These are phyloP conservation scores for Pantala flavescens DNA, from an alignment of 1,140 invertebrate species.

Conservation along the genomic window DNA sequence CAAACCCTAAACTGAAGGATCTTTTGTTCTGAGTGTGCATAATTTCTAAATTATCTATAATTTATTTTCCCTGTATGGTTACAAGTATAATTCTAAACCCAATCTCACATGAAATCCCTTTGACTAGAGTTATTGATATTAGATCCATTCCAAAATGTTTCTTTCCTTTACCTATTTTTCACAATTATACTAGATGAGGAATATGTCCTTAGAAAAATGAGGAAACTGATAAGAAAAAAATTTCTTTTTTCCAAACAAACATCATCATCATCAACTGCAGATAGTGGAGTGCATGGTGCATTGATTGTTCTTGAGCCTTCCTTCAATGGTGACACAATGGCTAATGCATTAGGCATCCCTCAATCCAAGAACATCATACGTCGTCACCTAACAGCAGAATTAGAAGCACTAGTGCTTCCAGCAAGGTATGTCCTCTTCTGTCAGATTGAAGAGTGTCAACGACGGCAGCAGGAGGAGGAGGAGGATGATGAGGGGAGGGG, in stretches of 20 bases:
- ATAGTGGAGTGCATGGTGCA: conserved; percentile 87
- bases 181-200: too few species aligned
- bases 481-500: not conserved
- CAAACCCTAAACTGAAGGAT: too few species aligned
- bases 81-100: too few species aligned
- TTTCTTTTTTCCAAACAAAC: too few species aligned
- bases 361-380: conserved; percentile 87
- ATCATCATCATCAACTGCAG: conserved; percentile 34
- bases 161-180: too few species aligned
- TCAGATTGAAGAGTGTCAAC: conserved; percentile 45
- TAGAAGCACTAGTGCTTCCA: conserved; percentile 78
- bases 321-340: conserved; percentile 89
- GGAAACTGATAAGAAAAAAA: too few species aligned
- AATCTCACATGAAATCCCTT: too few species aligned
- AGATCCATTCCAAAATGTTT: too few species aligned
- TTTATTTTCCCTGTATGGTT: not conserved
- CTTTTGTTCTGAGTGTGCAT: too few species aligned
- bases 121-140: too few species aligned
- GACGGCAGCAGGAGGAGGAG: not conserved
- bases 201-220: too few species aligned
- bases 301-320: conserved; percentile 84
- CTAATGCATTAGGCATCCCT: conserved; percentile 82
- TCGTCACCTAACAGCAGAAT: conserved; percentile 77
- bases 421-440: conserved; percentile 78
- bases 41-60: not conserved